phyloP scores from a whole-genome alignment of 2,888 invertebrate genomes.

The Drosophila pegasa region DNA sequence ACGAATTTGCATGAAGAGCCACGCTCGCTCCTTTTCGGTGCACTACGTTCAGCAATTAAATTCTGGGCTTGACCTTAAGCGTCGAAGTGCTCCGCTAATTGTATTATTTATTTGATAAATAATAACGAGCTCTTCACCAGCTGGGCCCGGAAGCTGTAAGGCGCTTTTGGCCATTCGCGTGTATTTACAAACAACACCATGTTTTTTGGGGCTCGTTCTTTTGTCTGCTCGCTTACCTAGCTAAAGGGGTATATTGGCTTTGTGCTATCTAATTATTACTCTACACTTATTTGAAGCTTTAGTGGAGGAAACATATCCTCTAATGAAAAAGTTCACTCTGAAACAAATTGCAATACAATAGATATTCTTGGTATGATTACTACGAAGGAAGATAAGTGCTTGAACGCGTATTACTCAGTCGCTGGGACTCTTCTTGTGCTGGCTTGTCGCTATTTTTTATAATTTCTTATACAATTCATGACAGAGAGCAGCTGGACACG shows the following conservation, averaged over 20 bases:
- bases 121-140: conserved; percentile 12
- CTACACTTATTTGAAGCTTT: not conserved
- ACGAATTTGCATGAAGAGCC: conserved; percentile 48
- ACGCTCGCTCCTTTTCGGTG: conserved; percentile 64
- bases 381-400: too few species aligned
- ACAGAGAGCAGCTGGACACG: conserved; percentile 59
- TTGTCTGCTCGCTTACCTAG: not conserved
- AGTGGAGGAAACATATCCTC: too few species aligned
- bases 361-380: too few species aligned
- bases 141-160: conserved; percentile 52
- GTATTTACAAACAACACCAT: conserved; percentile 29
- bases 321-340: too few species aligned
- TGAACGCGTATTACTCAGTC: not conserved
- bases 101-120: conserved; percentile 6
- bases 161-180: conserved; percentile 21
- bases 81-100: conserved; percentile 12
- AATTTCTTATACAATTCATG: conserved; percentile 55
- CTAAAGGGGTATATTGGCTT: not conserved
- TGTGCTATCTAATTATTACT: not conserved
- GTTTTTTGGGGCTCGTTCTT: conserved; percentile 1
- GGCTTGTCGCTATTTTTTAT: conserved; percentile 9
- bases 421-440: not conserved
- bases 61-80: conserved; percentile 39
- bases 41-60: conserved; percentile 49
- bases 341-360: too few species aligned